Evolutionary conservation across 2,888 invertebrate genomes (phyloP).

Genomic region (Dinocampus coccinellae): DNA sequence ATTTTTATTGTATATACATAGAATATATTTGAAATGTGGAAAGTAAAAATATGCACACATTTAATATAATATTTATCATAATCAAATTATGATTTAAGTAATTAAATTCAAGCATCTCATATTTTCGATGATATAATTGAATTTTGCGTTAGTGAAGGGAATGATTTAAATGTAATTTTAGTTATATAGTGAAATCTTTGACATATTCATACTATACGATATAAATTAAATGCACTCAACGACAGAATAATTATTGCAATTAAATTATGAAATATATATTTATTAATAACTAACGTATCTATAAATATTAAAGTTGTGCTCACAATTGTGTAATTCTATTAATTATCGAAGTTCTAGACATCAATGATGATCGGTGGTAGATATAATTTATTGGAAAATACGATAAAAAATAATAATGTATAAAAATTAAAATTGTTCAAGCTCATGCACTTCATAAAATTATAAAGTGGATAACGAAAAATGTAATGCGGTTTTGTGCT

Average conservation of each 20-base stretch:
- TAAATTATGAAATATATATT: too few relatives aligned
- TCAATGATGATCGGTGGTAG: too few relatives aligned
- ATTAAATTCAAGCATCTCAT: background rate
- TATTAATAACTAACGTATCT: too few relatives aligned
- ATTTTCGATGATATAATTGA: background rate
- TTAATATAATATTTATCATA: background rate
- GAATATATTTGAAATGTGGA: background rate
- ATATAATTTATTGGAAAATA: background rate
- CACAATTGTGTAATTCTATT: too few relatives aligned
- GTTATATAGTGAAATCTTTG: background rate
- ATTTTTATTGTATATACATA: background rate
- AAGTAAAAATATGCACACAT: background rate
- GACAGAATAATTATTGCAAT: too few relatives aligned
- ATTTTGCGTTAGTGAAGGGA: background rate
- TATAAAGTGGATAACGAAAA: background rate
- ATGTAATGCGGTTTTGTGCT: background rate
- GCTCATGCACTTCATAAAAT: background rate
- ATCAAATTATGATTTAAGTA: background rate
- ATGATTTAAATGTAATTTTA: background rate
- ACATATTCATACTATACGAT: background rate
- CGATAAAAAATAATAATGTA: background rate
- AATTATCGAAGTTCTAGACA: too few relatives aligned
- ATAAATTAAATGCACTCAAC: too few relatives aligned
- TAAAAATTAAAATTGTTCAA: background rate
- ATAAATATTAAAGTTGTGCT: too few relatives aligned